Evolutionary conservation across 2,797 vertebrate genomes (phyloP), one percentile per base, ranked within the genome.

Genomic region (Oryzias dopingdopingensis): DNA sequence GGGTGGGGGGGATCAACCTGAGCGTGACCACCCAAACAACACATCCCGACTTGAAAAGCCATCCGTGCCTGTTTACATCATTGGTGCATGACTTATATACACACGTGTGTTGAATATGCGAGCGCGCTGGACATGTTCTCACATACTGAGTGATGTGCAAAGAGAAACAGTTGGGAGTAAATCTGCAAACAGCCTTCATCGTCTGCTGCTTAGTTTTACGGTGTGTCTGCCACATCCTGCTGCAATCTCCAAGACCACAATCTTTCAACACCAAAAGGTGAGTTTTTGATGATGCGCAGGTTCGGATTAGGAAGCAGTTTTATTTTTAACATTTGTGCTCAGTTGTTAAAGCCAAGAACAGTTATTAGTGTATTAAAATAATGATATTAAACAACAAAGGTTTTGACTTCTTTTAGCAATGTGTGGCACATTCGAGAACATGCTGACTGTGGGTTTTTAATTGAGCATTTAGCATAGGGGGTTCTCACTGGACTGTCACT

Each of bases 171-270:
- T 14, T 52, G 42, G 56, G 56, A 20, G 14, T 80, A 80, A 83
- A 84, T 86, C 79, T 62, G 56, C 55, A 70, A 67, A 67, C 77
- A 56, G 54, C 67, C 43, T 52, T 77, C 77, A 63, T 77, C 60
- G 50, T 63, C 76, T 80, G 72, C 80, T 79, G 81, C 62, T 72
- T 80, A 80, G 81, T 80, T 58, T 52, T 58, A 62, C 54, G 18
- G 47, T 77, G 74, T 74, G 69, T 87, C 80, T 84, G 77, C 77
- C 68, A 52, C 65, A 77, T 87, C 77, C 79, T 83, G 81, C 56
- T 52, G 23, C 1, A 24, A 65, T 77, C 65, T 75, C 77, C 68
- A 72, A 60, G 65, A 64, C 20, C 4, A 41, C 57, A 2, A 63
- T 79, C 75, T 81, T 61, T 83, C 78, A 88, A 66, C 10, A 10